Conservation (phyloP, 2,888 invertebrate genomes). For the Octonoba sinensis region DNA sequence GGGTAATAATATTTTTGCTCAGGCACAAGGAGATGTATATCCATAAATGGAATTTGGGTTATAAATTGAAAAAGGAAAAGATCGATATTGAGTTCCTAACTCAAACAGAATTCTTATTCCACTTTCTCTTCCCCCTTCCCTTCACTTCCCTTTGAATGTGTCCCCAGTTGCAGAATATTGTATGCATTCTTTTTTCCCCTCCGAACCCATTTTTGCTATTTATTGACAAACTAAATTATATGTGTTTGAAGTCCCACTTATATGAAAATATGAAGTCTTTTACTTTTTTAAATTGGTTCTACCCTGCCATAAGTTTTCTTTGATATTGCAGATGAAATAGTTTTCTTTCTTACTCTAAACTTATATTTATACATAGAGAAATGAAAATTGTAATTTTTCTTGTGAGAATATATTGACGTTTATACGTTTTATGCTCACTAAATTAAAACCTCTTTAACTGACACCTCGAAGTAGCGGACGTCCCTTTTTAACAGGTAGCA, state of each 20-base stretch:
- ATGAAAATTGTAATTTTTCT: too few relatives aligned
- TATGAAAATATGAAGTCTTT: conserved; percentile 51
- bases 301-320: too few relatives aligned
- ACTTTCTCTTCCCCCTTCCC: conserved; percentile 20
- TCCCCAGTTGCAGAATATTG: conserved; percentile 58
- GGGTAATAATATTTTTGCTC: conserved; percentile 59
- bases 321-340: too few relatives aligned
- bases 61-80: conserved; percentile 63
- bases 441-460: too few relatives aligned
- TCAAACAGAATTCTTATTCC: conserved; percentile 62
- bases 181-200: conserved; percentile 32
- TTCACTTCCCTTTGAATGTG: conserved; percentile 38
- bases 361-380: too few relatives aligned
- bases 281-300: too few relatives aligned
- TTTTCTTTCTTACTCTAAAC: too few relatives aligned
- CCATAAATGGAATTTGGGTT: conserved; percentile 65
- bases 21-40: conserved; percentile 59
- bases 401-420: too few relatives aligned
- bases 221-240: conserved; percentile 63
- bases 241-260: conserved; percentile 58
- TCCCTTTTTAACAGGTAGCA: too few relatives aligned
- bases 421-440: too few relatives aligned
- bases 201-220: conserved; percentile 44
- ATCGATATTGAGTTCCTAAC: conserved; percentile 64
- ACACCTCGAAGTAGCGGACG: too few relatives aligned